Conservation (phyloP, 1,140 invertebrate genomes). For the Rhysida immarginata region DNA sequence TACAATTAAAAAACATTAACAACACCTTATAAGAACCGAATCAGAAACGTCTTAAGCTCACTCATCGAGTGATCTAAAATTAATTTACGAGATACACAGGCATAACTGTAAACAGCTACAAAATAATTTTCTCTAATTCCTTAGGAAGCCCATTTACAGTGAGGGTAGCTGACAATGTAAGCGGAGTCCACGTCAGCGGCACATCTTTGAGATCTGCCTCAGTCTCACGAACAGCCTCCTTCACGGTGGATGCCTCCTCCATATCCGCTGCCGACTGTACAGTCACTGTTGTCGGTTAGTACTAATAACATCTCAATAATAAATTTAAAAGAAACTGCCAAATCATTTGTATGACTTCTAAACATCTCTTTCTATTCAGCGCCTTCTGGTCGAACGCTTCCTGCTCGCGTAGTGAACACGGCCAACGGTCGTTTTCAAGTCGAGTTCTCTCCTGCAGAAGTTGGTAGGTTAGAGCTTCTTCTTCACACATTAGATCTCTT, state of each 20-base stretch:
- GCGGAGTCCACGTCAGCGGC: constrained; percentile 42
- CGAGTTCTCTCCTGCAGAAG: constrained; percentile 62
- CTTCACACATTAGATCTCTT: neutral
- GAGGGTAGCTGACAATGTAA: constrained; percentile 44
- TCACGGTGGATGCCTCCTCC: constrained; percentile 43
- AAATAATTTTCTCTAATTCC: too few species aligned
- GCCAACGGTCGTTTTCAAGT: constrained; percentile 48
- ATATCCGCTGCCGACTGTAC: constrained; percentile 22
- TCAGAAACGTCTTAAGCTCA: too few species aligned
- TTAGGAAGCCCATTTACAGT: constrained; percentile 74
- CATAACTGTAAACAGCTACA: too few species aligned
- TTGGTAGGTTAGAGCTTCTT: constrained; percentile 42
- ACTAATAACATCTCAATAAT: neutral
- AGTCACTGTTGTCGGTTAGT: constrained; percentile 20
- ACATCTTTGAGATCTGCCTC: constrained; percentile 44
- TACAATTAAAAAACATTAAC: too few species aligned
- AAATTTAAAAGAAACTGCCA: neutral
- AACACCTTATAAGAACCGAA: too few species aligned
- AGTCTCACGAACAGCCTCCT: constrained; percentile 38
- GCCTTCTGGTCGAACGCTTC: constrained; percentile 57
- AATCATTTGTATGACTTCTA: neutral
- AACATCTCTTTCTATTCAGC: constrained; percentile 39
- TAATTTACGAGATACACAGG: too few species aligned
- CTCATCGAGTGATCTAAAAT: too few species aligned
- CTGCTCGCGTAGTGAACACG: constrained; percentile 38